phyloP scores from a whole-genome alignment of 2,888 invertebrate species.

The Cephus nigrinus region DNA sequence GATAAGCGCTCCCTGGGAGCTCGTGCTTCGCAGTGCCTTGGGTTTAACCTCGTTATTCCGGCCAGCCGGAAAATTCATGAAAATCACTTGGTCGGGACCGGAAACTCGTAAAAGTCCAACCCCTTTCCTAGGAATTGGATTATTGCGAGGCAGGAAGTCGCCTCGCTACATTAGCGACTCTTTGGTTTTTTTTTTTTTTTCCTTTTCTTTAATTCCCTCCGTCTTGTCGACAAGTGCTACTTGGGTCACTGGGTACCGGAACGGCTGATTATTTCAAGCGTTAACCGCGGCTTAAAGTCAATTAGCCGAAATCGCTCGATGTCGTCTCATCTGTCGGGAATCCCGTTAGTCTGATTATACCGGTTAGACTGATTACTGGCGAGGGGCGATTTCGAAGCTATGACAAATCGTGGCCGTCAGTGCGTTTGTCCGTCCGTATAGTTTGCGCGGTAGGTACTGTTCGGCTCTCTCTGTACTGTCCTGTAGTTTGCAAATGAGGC shows the following conservation, averaged over 20 bases:
- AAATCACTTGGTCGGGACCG: background rate
- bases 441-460: background rate
- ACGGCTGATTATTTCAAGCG: background rate
- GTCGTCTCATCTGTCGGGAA: background rate
- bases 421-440: slow-evolving; percentile 28
- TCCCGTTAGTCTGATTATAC: slow-evolving; percentile 6
- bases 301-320: background rate
- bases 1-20: background rate
- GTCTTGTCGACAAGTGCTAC: background rate
- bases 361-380: slow-evolving; percentile 2
- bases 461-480: slow-evolving; percentile 25
- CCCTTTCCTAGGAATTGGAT: background rate
- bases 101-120: background rate
- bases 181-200: background rate
- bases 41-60: background rate
- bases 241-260: background rate
- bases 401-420: slow-evolving; percentile 19
- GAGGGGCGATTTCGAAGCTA: background rate
- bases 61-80: background rate
- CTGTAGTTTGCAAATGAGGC: slow-evolving; percentile 41
- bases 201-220: background rate
- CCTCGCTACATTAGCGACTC: background rate
- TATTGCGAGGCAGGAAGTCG: background rate
- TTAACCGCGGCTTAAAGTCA: background rate
- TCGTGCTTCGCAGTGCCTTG: background rate